Percentiles rank a stretch among this genome's conserved stretches.
Conservation (phyloP, 1,140 invertebrate species). For the Musca domestica region DNA sequence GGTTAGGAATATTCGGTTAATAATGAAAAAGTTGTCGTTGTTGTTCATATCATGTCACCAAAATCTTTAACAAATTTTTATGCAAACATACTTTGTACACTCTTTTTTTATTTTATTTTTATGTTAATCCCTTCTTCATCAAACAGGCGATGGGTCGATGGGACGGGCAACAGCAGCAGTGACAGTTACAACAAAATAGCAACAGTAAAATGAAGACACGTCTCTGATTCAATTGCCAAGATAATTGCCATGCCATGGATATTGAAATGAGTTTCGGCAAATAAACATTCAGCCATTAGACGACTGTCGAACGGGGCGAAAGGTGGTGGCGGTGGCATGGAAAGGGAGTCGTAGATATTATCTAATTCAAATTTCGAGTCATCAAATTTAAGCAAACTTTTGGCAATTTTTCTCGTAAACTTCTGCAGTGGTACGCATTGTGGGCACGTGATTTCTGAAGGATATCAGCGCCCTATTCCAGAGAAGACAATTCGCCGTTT, state of each 20-base stretch:
- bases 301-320: no score
- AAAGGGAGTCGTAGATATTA: no score
- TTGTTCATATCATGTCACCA: slow-evolving; percentile 19
- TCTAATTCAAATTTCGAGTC: no score
- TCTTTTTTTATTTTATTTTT: not conserved
- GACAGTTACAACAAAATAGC: not conserved
- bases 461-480: no score
- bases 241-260: slow-evolving; percentile 5
- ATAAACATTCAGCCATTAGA: no score
- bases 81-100: not conserved
- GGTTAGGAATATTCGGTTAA: not conserved
- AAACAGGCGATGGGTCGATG: not conserved
- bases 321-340: no score
- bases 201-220: slow-evolving; percentile 10
- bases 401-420: no score
- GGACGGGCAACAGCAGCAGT: not conserved
- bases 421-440: no score
- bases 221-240: slow-evolving; percentile 4
- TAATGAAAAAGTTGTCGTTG: slow-evolving; percentile 7
- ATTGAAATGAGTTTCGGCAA: no score
- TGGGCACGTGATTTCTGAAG: no score
- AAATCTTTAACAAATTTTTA: slow-evolving; percentile 20
- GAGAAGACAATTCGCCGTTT: no score
- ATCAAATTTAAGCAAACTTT: no score
- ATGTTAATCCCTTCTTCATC: not conserved